These are phyloP conservation scores for Scytalopus superciliaris DNA, from an alignment of 2,113 vertebrate genomes.

Conservation along the genomic window DNA sequence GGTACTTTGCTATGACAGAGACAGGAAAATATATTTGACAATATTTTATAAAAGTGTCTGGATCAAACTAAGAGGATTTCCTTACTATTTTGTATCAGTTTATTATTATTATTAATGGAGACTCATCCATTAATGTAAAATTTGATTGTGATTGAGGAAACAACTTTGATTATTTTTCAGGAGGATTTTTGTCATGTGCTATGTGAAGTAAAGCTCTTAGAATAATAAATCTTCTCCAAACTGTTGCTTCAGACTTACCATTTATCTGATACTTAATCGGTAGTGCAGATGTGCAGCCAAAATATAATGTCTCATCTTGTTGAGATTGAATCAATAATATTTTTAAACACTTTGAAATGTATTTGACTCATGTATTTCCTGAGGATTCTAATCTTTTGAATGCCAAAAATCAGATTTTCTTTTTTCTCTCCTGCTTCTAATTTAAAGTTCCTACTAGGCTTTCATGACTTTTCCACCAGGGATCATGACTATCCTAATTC, in stretches of 20 bases:
- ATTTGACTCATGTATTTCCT: not conserved
- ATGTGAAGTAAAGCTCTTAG: not conserved
- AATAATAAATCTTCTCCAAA: not conserved
- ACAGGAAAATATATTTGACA: not conserved
- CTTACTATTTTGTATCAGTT: not conserved
- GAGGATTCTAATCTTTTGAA: not conserved
- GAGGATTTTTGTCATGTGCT: not conserved
- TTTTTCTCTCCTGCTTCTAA: not conserved
- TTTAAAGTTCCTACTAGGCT: not conserved
- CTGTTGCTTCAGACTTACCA: not conserved
- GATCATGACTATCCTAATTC: fast-evolving
- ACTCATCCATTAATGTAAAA: not conserved
- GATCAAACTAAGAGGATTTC: not conserved
- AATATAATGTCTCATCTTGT: not conserved
- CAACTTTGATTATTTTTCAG: not conserved
- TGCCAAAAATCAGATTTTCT: not conserved
- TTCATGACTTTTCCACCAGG: not conserved
- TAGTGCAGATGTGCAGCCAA: not conserved
- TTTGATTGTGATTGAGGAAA: not conserved
- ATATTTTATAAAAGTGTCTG: not conserved
- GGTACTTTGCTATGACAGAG: not conserved
- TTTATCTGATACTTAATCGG: not conserved
- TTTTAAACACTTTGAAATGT: not conserved
- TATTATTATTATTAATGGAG: not conserved
- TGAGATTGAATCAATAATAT: not conserved